Percentiles rank a stretch among this genome's conserved stretches.
These are phyloP conservation scores for Diadema setosum DNA, from an alignment of 35 echinoderm and acorn worm species.

Conservation along the genomic window DNA sequence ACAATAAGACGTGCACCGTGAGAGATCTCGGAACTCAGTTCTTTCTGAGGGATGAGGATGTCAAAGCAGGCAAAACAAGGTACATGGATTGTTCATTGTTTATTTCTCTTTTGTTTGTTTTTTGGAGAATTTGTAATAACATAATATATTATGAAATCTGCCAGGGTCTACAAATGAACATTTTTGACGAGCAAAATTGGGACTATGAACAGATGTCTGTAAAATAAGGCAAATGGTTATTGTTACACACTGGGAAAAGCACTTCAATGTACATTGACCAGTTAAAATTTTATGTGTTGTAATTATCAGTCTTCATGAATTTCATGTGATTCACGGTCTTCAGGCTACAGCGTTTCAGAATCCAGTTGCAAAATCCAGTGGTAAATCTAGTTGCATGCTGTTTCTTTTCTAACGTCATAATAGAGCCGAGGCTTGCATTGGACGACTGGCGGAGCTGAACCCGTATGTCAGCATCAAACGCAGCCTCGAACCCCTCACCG, in stretches of 20 bases:
- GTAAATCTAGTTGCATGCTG: neutral
- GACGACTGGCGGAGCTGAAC: conserved; percentile 67
- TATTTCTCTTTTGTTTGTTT: neutral
- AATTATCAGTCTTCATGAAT: no score
- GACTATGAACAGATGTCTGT: no score
- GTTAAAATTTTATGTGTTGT: no score
- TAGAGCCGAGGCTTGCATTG: conserved; percentile 76
- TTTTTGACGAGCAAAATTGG: no score
- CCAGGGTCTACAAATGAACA: no score
- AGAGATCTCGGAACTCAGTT: conserved; percentile 95
- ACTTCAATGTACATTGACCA: no score
- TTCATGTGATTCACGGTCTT: no score
- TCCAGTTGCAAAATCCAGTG: no score
- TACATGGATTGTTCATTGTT: neutral
- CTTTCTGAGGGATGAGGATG: conserved; percentile 89
- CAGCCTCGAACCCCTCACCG: neutral
- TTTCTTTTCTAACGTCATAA: neutral
- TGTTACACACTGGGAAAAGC: no score
- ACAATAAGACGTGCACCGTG: conserved; percentile 40
- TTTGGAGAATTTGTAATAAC: neutral
- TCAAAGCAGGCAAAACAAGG: conserved; percentile 70
- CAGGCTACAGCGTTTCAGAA: no score
- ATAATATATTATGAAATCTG: neutral
- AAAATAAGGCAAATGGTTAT: no score
- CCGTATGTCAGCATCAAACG: conserved; percentile 70